phyloP scores from a whole-genome alignment of 2,797 vertebrate genomes.

The Gastrophryne carolinensis region DNA sequence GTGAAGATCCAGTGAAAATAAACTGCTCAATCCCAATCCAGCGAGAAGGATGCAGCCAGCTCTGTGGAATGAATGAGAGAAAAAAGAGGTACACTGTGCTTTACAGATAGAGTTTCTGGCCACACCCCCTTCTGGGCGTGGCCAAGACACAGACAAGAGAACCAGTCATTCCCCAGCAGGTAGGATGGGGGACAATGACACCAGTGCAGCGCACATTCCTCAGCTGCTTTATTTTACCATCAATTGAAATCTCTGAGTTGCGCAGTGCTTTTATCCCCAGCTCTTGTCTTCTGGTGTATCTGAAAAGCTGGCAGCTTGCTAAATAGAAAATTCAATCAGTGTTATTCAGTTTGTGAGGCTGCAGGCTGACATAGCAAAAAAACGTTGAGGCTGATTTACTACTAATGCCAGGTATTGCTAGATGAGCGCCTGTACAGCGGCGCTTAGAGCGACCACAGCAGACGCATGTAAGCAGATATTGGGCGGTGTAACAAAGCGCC shows the following conservation, averaged over 20 bases:
- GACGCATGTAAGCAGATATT: no score
- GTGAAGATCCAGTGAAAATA: not conserved
- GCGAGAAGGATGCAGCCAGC: not conserved
- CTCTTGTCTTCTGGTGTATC: not conserved
- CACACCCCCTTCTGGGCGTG: constrained; percentile 26
- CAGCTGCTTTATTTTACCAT: not conserved
- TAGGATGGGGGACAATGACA: not conserved
- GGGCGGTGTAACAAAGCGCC: no score
- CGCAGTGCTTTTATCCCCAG: not conserved
- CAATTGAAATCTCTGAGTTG: not conserved
- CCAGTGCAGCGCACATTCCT: not conserved
- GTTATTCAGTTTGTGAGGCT: not conserved
- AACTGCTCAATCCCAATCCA: not conserved
- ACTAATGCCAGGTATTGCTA: no score
- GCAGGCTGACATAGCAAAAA: not conserved
- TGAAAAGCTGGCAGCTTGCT: not conserved
- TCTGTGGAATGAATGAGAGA: not conserved
- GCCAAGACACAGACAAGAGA: not conserved
- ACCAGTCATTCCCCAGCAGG: not conserved
- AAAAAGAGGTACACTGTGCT: not conserved
- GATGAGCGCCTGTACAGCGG: no score
- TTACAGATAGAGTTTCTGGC: not conserved
- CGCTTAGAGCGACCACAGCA: not conserved
- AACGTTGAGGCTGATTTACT: no score
- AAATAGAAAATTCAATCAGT: not conserved